Evolutionary conservation across 2,113 vertebrate genomes (phyloP), one percentile per base, ranked within the genome.

Genomic region (Dromiciops gliroides): DNA sequence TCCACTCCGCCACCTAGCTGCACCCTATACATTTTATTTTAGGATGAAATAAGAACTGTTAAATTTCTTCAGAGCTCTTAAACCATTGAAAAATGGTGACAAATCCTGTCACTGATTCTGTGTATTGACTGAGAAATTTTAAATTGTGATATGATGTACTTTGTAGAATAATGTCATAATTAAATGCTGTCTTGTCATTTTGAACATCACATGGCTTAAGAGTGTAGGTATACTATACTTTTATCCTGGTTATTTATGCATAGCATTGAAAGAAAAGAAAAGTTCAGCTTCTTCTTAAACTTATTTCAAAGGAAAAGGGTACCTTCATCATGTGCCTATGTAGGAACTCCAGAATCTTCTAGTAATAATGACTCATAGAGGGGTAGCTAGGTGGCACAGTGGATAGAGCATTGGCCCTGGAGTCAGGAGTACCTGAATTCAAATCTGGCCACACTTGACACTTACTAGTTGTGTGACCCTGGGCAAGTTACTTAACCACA

Each of bases 121-220:
- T 83, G 44, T 83, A 44, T 22, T 83, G 67, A 44, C n/a, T 44
- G 19, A 83, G 67, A 83, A 83, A 26, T 90, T 93, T 93, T 91
- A 23, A 49, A 89, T 89, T 47, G 90, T 56, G 31, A 6, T 60
- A 22, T 96, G 3, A 94, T 75, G 24, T 89, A 48, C 89, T 95
- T 96, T 97, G 47, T 48, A 75, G 93, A 92, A n/a, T 67, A 89
- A 51, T 93, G 60, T 8, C 6, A 92, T 90, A 47, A n/a, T 96
- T 53, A 96, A n/a, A 56, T 47, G 93, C 89, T 1, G 0, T 25
- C 23, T 88, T 48, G 5, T 94, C 25, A 92, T 95, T 95, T 96
- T 96, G 25, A 89, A 94, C 53, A 83, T 89, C 83, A 24, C 44
- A 11, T 95, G 16, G 2, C 93, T 94, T 94, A 19, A 93, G 47